Conservation (phyloP, 2,797 vertebrate genomes). For the Melanotaenia maccullochi region DNA sequence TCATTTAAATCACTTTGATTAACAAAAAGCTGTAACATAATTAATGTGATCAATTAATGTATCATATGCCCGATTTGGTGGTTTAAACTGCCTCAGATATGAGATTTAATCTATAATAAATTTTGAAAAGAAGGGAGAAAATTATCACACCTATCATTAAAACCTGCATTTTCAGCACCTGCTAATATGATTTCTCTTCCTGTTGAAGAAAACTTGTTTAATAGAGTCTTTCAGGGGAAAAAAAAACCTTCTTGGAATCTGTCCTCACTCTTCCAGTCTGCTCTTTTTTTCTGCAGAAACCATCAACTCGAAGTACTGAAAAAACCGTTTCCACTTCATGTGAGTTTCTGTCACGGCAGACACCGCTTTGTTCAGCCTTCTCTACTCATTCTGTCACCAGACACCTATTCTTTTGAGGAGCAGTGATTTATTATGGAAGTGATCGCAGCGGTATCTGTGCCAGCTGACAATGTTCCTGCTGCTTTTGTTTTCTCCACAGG, state of each 20-base stretch:
- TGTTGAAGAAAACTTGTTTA: conserved; percentile 2
- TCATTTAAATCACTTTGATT: neutral
- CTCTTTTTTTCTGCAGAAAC: conserved; percentile 38
- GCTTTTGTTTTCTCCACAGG: conserved; percentile 61
- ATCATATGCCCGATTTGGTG: neutral
- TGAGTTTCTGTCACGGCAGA: conserved; percentile 59
- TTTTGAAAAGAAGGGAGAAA: neutral
- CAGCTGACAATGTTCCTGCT: conserved; percentile 52
- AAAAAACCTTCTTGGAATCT: neutral
- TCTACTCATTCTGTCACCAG: conserved; percentile 77
- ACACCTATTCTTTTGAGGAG: conserved; percentile 75
- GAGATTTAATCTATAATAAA: neutral
- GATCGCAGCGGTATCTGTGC: conserved; percentile 87
- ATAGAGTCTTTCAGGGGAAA: neutral
- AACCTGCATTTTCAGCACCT: neutral
- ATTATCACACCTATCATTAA: neutral
- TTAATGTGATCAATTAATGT: no score
- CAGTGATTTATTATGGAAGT: conserved; percentile 77
- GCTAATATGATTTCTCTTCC: neutral
- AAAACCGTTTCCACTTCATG: conserved; percentile 31
- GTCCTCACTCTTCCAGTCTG: conserved; percentile 11
- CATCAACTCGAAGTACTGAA: neutral
- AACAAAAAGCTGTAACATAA: no score
- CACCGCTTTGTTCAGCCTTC: conserved; percentile 56
- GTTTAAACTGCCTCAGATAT: neutral